A percentile compares a stretch with the other conserved stretches of the same genome.
Conservation (phyloP, 2,797 vertebrate species). For the Sebastes jordani region DNA sequence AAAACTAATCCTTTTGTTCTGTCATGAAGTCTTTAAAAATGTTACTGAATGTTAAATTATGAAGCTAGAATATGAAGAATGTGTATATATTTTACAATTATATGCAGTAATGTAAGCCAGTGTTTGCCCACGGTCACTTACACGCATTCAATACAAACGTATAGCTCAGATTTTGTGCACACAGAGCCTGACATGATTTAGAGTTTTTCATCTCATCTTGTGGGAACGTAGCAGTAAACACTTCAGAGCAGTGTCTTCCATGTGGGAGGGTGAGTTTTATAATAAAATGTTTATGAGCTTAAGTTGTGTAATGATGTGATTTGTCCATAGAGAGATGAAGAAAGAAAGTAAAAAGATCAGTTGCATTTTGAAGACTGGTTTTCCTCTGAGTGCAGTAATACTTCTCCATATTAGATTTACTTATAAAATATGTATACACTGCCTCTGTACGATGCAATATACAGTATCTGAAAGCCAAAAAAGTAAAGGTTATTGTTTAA, state of each 20-base stretch:
- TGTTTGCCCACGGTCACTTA: conserved; percentile 11
- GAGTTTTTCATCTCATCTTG: conserved; percentile 32
- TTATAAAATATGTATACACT: not conserved
- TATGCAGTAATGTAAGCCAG: conserved; percentile 55
- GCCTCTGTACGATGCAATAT: not conserved
- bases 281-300: conserved; percentile 66
- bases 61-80: conserved; percentile 62
- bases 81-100: conserved; percentile 61
- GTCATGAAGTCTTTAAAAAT: conserved; percentile 38
- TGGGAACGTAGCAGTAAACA: conserved; percentile 23
- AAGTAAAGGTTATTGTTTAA: not conserved
- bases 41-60: conserved; percentile 75
- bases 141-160: conserved; percentile 22
- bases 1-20: conserved; percentile 32
- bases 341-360: not conserved
- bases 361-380: not conserved
- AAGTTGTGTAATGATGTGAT: conserved; percentile 43
- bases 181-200: not conserved
- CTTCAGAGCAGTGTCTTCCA: conserved; percentile 22
- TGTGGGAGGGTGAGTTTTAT: conserved; percentile 42
- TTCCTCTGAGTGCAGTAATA: not conserved
- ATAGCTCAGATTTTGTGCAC: conserved; percentile 31
- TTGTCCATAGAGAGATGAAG: not conserved
- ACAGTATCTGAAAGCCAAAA: not conserved
- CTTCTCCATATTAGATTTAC: not conserved